Evolutionary conservation across 2,797 vertebrate genomes (phyloP), one percentile per base, ranked within the genome.

Genomic region (Tolypeutes matacus): DNA sequence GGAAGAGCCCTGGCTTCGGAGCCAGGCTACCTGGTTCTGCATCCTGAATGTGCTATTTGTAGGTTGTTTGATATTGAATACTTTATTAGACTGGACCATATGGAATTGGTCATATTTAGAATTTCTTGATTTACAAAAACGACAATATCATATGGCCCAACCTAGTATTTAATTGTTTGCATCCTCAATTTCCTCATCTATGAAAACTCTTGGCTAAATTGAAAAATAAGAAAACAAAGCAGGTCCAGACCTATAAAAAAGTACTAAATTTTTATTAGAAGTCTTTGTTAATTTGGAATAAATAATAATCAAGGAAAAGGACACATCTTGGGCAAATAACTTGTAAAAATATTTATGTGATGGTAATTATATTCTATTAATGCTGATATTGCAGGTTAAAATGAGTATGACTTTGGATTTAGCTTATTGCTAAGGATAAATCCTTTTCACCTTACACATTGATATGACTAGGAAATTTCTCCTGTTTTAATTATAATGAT

Each of bases 271-370:
- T 92, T 86, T 67, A 62, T 46, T 56, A 75, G 31, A 62, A 36
- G 23, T 51, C 58, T 83, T 31, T 87, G 39, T 87, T 67, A 93
- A 82, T 53, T 31, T 11, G 23, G 34, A 88, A 95, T 73, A 70
- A 64, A 56, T n/a, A 18, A 64, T 60, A 58, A 36, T 20, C 75
- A 53, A 86, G 15, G 64, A 56, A 84, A 46, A 92, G 27, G 18
- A 12, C 36, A 27, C 2, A 53, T 2, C 18, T 92, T 18, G 31
- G 51, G 13, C 34, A 83, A 82, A 83, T 39, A 86, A 46, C 21
- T 36, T 87, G 11, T 56, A n/a, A 73, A 90, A 90, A 83, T 36
- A 89, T 86, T 72, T 65, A 53, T 42, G 34, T 69, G 21, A 36
- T 46, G 18, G 25, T 15, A 73, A 93, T 49, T 67, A 36, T 36